Conservation (phyloP, 2,113 vertebrate species). For the Mugil cephalus region DNA sequence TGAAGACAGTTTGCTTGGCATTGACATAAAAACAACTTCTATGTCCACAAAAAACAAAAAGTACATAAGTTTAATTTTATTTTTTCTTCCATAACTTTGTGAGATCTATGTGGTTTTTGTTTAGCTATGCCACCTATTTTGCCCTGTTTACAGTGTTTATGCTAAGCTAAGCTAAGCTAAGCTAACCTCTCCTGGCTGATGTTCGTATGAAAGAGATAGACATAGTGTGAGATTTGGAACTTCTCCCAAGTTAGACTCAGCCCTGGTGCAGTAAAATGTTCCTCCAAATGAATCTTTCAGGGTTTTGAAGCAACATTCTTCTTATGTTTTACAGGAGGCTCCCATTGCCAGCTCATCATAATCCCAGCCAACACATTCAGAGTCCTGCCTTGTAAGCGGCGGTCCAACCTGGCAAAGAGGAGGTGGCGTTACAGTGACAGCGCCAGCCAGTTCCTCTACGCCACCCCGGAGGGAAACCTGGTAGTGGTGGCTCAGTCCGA, state of each 20-base stretch:
- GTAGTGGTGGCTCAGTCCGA: conserved; percentile 88
- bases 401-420: conserved; percentile 91
- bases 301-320: conserved; percentile 13
- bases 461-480: conserved; percentile 87
- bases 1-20: no score
- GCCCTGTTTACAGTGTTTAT: neutral
- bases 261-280: conserved; percentile 5
- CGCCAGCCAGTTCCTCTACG: conserved; percentile 84
- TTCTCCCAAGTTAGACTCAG: no score
- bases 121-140: neutral
- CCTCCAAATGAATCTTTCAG: neutral
- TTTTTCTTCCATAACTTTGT: no score
- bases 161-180: neutral
- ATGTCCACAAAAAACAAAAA: no score
- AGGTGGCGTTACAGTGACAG: conserved; percentile 85
- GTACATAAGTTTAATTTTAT: no score
- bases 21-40: no score
- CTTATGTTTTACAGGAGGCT: conserved; percentile 62
- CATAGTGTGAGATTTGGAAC: no score
- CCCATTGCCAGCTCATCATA: conserved; percentile 82
- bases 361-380: conserved; percentile 85
- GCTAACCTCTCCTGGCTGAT: neutral
- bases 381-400: conserved; percentile 86
- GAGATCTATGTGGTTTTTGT: no score
- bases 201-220: no score